Conservation (phyloP, 2,113 vertebrate genomes). For the Progne subis region DNA sequence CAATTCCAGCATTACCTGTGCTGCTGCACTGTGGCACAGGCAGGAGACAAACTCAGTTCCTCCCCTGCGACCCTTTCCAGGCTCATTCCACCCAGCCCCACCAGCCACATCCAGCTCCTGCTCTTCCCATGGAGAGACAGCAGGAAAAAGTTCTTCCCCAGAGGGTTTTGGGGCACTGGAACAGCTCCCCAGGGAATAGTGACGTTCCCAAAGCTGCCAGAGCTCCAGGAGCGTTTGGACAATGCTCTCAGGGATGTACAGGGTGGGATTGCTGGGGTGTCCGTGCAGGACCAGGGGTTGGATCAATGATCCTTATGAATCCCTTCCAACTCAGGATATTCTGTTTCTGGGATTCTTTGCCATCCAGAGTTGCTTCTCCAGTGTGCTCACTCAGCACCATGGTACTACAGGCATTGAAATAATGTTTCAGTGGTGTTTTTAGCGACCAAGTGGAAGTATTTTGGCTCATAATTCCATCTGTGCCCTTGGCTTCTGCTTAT, state of each 20-base stretch:
- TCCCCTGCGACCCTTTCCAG: fast-evolving
- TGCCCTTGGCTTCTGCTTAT: not conserved
- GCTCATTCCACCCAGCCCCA: not conserved
- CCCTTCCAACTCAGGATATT: not conserved
- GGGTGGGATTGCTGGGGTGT: not conserved
- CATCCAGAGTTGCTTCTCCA: not conserved
- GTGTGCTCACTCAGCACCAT: not conserved
- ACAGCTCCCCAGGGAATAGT: not conserved
- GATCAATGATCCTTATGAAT: fast-evolving
- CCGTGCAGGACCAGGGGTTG: not conserved
- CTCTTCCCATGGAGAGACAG: not conserved
- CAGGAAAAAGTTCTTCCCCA: not conserved
- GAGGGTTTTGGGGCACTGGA: not conserved
- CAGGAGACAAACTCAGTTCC: not conserved
- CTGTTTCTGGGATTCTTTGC: not conserved
- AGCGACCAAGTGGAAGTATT: not conserved
- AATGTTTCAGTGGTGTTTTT: not conserved
- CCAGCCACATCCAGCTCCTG: fast-evolving
- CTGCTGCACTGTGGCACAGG: not conserved
- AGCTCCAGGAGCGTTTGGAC: not conserved
- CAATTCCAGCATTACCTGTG: not conserved
- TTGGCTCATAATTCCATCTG: not conserved
- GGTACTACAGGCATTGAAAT: not conserved
- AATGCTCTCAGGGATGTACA: fast-evolving
- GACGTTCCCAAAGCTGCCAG: not conserved